Percentiles rank a stretch among this genome's conserved stretches.
Conservation (phyloP, 2,888 invertebrate genomes). For the Stenodema calcarata region DNA sequence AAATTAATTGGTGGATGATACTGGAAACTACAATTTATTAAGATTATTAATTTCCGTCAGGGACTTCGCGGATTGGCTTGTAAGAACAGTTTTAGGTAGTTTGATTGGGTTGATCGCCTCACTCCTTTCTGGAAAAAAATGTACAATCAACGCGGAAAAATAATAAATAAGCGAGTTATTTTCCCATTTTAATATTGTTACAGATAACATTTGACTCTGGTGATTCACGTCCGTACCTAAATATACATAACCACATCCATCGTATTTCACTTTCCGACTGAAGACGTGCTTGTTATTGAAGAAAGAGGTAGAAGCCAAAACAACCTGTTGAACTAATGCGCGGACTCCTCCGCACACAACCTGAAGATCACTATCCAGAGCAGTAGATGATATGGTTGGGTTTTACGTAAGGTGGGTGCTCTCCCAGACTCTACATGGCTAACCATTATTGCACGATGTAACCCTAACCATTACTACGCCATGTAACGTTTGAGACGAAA, state of each 20-base stretch:
- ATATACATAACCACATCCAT: background rate
- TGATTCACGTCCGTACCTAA: no score
- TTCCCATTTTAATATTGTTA: no score
- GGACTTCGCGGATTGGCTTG: no score
- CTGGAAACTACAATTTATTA: no score
- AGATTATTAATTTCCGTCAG: no score
- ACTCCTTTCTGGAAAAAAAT: no score
- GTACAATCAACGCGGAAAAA: no score
- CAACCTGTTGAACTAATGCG: conserved; percentile 37
- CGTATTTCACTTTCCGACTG: background rate
- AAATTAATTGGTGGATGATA: no score
- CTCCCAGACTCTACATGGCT: conserved; percentile 30
- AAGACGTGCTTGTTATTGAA: background rate
- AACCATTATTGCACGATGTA: conserved; percentile 40
- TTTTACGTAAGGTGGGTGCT: conserved; percentile 43
- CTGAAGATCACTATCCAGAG: conserved; percentile 32
- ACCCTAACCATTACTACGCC: conserved; percentile 19
- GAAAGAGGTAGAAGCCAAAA: background rate
- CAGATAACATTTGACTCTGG: no score
- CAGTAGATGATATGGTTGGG: conserved; percentile 39
- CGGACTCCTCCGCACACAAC: conserved; percentile 5
- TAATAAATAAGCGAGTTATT: no score
- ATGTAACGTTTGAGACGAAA: conserved; percentile 40
- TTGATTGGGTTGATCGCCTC: no score
- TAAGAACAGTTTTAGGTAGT: no score